Base-by-base conservation (phyloP, 2,113 vertebrate genomes). In the Hypomesus transpacificus region DNA sequence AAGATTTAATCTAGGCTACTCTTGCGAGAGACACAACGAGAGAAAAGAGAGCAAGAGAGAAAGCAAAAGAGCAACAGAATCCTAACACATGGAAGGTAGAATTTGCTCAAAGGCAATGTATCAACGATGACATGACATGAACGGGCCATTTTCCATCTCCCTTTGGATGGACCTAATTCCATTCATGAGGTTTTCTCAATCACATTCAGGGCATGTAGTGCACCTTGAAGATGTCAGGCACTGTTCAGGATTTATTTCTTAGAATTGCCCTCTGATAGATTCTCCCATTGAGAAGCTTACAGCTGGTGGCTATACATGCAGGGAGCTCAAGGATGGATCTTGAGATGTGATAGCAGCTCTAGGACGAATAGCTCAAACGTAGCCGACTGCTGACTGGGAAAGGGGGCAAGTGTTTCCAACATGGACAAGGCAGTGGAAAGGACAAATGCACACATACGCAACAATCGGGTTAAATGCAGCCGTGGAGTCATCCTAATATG, bases 371-470 rank as follows among this genome's bases (percentile, higher is more conserved):
- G 16, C 26, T n/a, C 14, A 18, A 28, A 31, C 18, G 62, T 34
- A 26, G 18, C 31, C 2, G 31, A 26, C 39, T 13, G 39, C 39
- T 46, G 5, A 4, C 28, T 3, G 11, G 18, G 2, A 64, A 39
- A 28, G 62, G 26, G 26, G 28, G 28, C 21, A 52, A 51, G 65
- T 52, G 65, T 21, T 52, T 13, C 26, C 22, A 28, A 13, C 66
- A 61, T 51, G 66, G 66, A 52, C 67, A 21, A 61, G 53, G 8
- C 63, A 3, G 51, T 65, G 69, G 53, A 73, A 69, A 75, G 77
- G 73, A 56, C 60, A 77, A 76, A 63, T 66, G 69, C 74, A 75
- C 81, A 69, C 69, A 79, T 84, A 76, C 87, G 85, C 87, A 88
- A 85, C 85, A 84, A 79, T 67, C 59, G 69, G 58, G 8, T 69